Base-by-base conservation (phyloP, 2,113 vertebrate species). In the Dipodomys merriami region DNA sequence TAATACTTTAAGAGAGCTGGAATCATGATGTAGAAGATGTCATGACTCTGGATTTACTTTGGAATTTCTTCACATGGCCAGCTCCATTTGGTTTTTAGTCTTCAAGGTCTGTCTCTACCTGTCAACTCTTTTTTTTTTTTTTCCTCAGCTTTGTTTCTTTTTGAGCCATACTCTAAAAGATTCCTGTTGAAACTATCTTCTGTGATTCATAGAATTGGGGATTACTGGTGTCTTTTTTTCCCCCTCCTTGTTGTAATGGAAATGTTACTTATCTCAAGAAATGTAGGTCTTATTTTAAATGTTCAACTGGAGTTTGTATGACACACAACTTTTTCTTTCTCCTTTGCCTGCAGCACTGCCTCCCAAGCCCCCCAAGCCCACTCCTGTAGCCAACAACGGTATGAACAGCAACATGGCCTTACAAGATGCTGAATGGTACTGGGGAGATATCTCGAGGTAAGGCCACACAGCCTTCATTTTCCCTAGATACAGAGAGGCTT, bases 361-460 rank as follows among this genome's bases (percentile, higher is more conserved):
- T 98, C 99, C 99, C 85, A 99, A 99, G 95, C 99, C 99, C 96
- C 99, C 99, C 15, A 99, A 99, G 96, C 98, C 99, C 96, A 97
- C 98, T 77, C 96, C 99, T 88, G 98, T 98, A 97, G 98, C 98
- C 97, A 99, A 99, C 98, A 99, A 99, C 98, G 98, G 99, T 97
- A 99, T 99, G 98, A 99, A 99, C 98, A 99, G 99, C 98, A 99
- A 98, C 97, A 99, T 99, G 99, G 99, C 99, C 97, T 98, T 99
- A 86, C 99, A 99, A 97, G 99, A 99, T 90, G 99, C 99, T 60
- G 99, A 99, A 97, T 99, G 99, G 99, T 99, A 99, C 99, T 99
- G 99, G 99, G 99, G 99, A 60, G 99, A 99, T 98, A 99, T 99
- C 98, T 99, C 99, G 76, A 99, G 99, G 99, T 98, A 98, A 98